Evolutionary conservation across 2,113 vertebrate species (phyloP).

Genomic region (Vireo altiloquus): DNA sequence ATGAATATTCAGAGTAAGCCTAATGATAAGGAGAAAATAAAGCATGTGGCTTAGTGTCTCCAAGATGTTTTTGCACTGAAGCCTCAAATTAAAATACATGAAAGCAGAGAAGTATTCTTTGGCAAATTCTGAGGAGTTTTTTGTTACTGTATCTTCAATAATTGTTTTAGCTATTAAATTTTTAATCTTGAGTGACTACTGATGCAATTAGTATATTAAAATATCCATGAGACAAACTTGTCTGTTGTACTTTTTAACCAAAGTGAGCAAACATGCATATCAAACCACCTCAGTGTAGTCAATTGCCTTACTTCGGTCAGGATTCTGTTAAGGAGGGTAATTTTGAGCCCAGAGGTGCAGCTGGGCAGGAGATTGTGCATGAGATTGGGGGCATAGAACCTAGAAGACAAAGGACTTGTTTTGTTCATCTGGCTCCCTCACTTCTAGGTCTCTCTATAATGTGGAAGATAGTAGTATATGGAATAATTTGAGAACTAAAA

Average conservation of each 20-base stretch:
- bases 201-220: background rate
- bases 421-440: background rate
- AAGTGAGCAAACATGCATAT: background rate
- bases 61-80: background rate
- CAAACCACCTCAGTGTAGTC: background rate
- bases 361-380: background rate
- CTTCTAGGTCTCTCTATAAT: background rate
- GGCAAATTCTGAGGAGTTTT: background rate
- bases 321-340: background rate
- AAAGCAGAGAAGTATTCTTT: background rate
- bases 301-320: background rate
- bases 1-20: conserved; percentile 22
- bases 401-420: background rate
- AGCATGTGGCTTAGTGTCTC: background rate
- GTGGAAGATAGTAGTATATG: background rate
- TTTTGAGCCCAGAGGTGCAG: background rate
- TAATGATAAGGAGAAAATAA: conserved; percentile 23
- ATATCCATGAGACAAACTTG: background rate
- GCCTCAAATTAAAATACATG: background rate
- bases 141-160: background rate
- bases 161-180: background rate
- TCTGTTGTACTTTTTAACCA: background rate
- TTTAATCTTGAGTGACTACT: background rate
- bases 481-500: background rate
- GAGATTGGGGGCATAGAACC: accelerated